Conservation (phyloP, 2,797 vertebrate species). For the Oreochromis mossambicus region DNA sequence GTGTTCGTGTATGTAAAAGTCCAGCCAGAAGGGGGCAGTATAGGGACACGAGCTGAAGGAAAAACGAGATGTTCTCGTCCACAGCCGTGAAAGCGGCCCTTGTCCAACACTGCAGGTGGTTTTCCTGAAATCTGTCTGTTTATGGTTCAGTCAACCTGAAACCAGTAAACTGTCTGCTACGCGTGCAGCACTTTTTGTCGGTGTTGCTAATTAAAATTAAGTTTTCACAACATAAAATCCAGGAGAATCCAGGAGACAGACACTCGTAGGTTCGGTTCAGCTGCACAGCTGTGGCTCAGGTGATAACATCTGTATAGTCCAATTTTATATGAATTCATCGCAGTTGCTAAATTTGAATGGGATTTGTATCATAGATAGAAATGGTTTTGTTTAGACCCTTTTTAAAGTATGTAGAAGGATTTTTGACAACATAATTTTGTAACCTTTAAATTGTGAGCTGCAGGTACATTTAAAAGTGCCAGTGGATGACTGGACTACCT, state of each 20-base stretch:
- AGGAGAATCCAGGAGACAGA: neutral
- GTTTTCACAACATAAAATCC: neutral
- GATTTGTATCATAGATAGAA: neutral
- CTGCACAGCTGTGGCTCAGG: neutral
- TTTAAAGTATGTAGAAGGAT: neutral
- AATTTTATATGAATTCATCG: accelerated
- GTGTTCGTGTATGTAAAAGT: neutral
- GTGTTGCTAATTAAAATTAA: neutral
- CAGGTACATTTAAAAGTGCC: neutral
- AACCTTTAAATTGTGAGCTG: neutral
- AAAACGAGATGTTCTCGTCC: neutral
- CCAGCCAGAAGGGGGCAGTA: neutral
- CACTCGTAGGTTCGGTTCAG: accelerated
- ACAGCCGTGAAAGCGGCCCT: neutral
- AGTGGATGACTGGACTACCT: neutral
- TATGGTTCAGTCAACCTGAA: neutral
- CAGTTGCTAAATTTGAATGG: neutral
- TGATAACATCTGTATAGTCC: neutral
- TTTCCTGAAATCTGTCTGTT: neutral
- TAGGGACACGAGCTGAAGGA: neutral
- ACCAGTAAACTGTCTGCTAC: neutral
- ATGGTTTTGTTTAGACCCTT: neutral
- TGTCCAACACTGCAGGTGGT: neutral
- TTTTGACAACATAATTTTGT: neutral
- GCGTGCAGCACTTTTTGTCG: neutral